Percentiles rank a stretch among this genome's conserved stretches.
phyloP scores from a whole-genome alignment of 2,797 vertebrate genomes.

The Brachymystax lenok region DNA sequence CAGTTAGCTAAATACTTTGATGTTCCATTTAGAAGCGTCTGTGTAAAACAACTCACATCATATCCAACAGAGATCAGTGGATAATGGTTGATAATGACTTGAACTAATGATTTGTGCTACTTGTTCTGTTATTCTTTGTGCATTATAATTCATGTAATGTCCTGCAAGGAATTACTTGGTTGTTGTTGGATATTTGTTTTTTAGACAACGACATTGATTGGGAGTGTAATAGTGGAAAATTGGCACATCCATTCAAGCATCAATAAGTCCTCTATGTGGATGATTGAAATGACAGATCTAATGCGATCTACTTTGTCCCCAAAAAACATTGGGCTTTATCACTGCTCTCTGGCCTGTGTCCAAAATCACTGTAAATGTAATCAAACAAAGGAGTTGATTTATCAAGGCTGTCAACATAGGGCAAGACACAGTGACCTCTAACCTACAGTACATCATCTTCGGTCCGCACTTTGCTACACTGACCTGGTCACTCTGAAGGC shows the following conservation, averaged over 20 bases:
- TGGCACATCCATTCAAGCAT: slow-evolving; percentile 8
- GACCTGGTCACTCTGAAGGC: neutral
- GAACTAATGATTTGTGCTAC: neutral
- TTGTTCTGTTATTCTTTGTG: neutral
- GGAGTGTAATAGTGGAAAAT: slow-evolving; percentile 10
- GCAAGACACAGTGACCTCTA: neutral
- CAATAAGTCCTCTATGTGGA: slow-evolving; percentile 17
- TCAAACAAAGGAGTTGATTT: slow-evolving; percentile 50
- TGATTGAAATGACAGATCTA: slow-evolving; percentile 33
- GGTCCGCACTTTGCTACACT: neutral
- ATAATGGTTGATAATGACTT: neutral
- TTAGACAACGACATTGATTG: slow-evolving; percentile 9
- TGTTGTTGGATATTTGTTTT: slow-evolving; percentile 7
- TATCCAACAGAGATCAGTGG: neutral
- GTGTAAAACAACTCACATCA: neutral
- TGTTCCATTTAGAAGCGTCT: neutral
- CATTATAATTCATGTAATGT: neutral
- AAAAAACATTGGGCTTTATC: slow-evolving; percentile 7
- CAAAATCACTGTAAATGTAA: slow-evolving; percentile 47
- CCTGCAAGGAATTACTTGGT: slow-evolving; percentile 9
- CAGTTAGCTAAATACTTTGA: slow-evolving; percentile 5
- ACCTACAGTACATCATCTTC: neutral
- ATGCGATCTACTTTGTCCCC: neutral
- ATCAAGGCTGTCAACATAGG: slow-evolving; percentile 39
- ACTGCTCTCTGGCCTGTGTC: slow-evolving; percentile 18